Evolutionary conservation across 2,888 invertebrate genomes (phyloP).

Genomic region (Magallana nippona): DNA sequence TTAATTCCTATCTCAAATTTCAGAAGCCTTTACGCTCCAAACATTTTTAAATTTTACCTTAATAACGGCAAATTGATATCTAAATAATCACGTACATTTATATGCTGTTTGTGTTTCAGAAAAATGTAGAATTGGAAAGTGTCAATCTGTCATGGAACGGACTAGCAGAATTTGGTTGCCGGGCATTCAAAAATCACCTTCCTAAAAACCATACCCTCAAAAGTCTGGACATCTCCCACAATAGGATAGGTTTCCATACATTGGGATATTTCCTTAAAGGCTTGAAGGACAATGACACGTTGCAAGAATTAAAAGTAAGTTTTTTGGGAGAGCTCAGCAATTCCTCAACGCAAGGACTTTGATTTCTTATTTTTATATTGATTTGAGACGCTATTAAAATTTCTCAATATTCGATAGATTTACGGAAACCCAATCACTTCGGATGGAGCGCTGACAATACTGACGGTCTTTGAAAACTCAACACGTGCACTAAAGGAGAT

Average conservation of each 20-base stretch:
- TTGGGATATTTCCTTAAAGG: slow-evolving; percentile 57
- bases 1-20: too few species aligned
- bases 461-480: slow-evolving; percentile 49
- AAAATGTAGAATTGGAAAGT: slow-evolving; percentile 57
- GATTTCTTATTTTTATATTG: too few species aligned
- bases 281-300: slow-evolving; percentile 55
- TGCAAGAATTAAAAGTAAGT: slow-evolving; percentile 54
- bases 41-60: too few species aligned
- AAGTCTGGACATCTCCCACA: slow-evolving; percentile 56
- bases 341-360: too few species aligned
- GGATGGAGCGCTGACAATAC: slow-evolving; percentile 57
- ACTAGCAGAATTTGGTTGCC: slow-evolving; percentile 57
- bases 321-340: too few species aligned
- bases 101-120: slow-evolving; percentile 42
- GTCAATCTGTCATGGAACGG: slow-evolving; percentile 63
- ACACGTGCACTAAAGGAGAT: slow-evolving; percentile 49
- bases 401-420: slow-evolving; percentile 49
- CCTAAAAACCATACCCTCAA: slow-evolving; percentile 57
- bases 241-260: slow-evolving; percentile 54
- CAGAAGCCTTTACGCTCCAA: too few species aligned
- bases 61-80: too few species aligned
- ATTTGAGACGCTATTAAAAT: too few species aligned
- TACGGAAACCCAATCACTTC: slow-evolving; percentile 60
- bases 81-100: background rate
- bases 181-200: slow-evolving; percentile 52